Conservation (phyloP, 1,140 invertebrate genomes). For the Hyphantria cunea region DNA sequence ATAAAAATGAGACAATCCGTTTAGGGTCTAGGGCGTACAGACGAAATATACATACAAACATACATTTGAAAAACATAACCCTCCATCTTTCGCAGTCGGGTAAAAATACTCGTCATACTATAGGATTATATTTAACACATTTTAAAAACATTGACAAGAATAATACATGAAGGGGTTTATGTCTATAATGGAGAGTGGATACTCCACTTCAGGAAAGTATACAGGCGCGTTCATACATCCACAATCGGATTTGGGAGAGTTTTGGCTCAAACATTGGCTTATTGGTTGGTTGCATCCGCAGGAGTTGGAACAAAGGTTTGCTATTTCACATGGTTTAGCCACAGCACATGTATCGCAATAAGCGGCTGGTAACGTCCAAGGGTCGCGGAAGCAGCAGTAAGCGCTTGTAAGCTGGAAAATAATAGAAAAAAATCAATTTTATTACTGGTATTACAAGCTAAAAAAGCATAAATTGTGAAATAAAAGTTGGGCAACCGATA, state of each 20-base stretch:
- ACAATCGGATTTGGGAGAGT: constrained; percentile 24
- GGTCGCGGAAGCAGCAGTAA: constrained; percentile 23
- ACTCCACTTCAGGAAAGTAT: constrained; percentile 53
- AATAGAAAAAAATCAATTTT: neutral
- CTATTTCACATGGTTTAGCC: neutral
- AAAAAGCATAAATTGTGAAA: too few species aligned
- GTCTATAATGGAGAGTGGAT: constrained; percentile 40
- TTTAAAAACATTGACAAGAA: constrained; percentile 24
- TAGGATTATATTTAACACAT: too few species aligned
- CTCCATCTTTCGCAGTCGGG: too few species aligned
- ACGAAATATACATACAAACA: too few species aligned
- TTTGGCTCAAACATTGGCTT: constrained; percentile 13
- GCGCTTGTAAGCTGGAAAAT: constrained; percentile 10
- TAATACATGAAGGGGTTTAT: constrained; percentile 43
- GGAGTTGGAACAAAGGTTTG: too few species aligned
- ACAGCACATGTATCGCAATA: constrained; percentile 11
- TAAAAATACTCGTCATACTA: too few species aligned
- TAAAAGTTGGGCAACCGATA: too few species aligned
- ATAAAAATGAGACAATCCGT: too few species aligned
- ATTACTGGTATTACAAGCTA: too few species aligned
- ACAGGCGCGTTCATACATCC: constrained; percentile 15
- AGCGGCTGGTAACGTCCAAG: constrained; percentile 17
- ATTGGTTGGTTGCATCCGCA: constrained; percentile 18
- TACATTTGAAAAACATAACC: too few species aligned
- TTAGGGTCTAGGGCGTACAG: too few species aligned